These are phyloP conservation scores for Aricia artaxerxes DNA, from an alignment of 2,888 invertebrate species.

Conservation along the genomic window DNA sequence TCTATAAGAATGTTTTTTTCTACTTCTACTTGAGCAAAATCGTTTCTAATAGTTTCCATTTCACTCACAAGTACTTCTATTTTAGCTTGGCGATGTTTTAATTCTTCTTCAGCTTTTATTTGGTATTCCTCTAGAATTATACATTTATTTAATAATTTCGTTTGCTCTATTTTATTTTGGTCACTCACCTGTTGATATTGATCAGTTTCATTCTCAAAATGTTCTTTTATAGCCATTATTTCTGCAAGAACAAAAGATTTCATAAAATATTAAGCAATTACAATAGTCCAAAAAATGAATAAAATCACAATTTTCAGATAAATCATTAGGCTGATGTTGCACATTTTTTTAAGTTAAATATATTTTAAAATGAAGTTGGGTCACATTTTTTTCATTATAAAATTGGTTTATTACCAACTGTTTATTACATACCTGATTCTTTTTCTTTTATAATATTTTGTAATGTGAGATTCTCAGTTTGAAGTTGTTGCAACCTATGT, in stretches of 20 bases:
- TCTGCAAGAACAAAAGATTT: constrained; percentile 50
- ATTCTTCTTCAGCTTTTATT: constrained; percentile 52
- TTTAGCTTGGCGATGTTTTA: constrained; percentile 54
- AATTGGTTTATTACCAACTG: no score
- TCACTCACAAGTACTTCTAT: constrained; percentile 43
- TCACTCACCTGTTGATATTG: constrained; percentile 48
- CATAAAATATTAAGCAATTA: no score
- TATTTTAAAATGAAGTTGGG: no score
- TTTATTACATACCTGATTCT: constrained; percentile 48
- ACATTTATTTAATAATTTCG: constrained; percentile 52
- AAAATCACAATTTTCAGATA: no score
- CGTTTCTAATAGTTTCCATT: constrained; percentile 34
- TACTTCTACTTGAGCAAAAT: constrained; percentile 32
- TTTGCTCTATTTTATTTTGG: constrained; percentile 49
- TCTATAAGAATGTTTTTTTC: constrained; percentile 52
- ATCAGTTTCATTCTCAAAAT: constrained; percentile 49
- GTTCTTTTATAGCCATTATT: constrained; percentile 51
- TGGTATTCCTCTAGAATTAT: constrained; percentile 55
- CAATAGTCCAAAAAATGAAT: no score
- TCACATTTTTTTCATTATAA: no score
- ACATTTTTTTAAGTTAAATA: no score
- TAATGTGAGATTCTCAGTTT: constrained; percentile 44
- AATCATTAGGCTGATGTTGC: no score
- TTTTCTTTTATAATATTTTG: constrained; percentile 48
- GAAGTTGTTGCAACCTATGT: constrained; percentile 34